phyloP scores from a whole-genome alignment of 2,797 vertebrate species.

The Chrosomus eos region DNA sequence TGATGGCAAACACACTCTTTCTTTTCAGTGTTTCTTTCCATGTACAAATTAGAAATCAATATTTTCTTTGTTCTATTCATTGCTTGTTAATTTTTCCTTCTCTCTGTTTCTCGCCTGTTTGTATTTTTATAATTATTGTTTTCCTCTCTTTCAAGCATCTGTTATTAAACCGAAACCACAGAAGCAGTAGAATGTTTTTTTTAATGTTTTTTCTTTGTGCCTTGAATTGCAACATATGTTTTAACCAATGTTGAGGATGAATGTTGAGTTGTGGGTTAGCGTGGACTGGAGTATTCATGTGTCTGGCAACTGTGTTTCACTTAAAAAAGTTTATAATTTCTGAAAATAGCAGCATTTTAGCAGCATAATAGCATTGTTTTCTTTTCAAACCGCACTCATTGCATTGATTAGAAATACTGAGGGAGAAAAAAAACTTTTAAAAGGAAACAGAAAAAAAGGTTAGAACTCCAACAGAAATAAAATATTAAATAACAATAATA shows the following conservation, averaged over 20 bases:
- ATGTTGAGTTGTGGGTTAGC: constrained; percentile 11
- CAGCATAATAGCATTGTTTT: background rate
- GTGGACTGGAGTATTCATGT: background rate
- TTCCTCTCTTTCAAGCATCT: constrained; percentile 1
- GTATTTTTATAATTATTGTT: constrained; percentile 1
- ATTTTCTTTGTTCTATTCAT: background rate
- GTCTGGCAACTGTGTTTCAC: background rate
- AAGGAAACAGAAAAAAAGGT: background rate
- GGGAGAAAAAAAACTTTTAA: background rate
- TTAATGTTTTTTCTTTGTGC: background rate
- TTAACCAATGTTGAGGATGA: constrained; percentile 2
- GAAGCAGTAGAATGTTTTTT: background rate
- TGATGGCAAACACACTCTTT: background rate
- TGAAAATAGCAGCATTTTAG: background rate
- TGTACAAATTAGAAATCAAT: background rate
- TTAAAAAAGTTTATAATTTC: background rate
- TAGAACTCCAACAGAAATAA: too few relatives aligned
- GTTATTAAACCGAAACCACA: constrained; percentile 33
- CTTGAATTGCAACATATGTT: background rate
- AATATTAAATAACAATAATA: too few relatives aligned
- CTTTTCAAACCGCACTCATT: background rate
- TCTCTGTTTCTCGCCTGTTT: background rate
- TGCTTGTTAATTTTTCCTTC: background rate
- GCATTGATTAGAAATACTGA: constrained; percentile 6
- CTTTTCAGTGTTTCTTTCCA: background rate